phyloP scores from a whole-genome alignment of 2,797 vertebrate genomes.

The Falco columbarius region DNA sequence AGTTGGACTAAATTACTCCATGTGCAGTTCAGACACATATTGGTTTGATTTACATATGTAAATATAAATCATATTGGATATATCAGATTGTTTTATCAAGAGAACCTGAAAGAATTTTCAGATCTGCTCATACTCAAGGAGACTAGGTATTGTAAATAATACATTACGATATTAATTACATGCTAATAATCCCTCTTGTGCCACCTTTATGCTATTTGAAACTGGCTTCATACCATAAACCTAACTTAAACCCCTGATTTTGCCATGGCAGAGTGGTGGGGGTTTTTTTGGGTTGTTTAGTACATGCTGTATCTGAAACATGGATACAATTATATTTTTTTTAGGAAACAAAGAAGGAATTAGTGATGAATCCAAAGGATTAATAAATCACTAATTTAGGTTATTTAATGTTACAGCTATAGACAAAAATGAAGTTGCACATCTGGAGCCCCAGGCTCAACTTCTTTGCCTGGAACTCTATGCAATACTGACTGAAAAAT shows the following conservation, averaged over 20 bases:
- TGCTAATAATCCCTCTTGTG: not conserved
- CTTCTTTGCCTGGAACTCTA: not conserved
- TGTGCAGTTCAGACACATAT: slow-evolving; percentile 25
- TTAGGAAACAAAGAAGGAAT: not conserved
- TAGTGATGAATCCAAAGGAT: not conserved
- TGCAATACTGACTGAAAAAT: not conserved
- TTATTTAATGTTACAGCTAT: not conserved
- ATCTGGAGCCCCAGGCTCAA: not conserved
- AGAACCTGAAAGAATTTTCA: slow-evolving; percentile 21
- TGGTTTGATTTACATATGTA: slow-evolving; percentile 55
- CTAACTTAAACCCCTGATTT: not conserved
- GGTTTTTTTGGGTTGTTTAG: not conserved
- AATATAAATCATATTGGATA: slow-evolving; percentile 24
- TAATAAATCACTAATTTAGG: not conserved
- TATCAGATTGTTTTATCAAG: slow-evolving; percentile 52
- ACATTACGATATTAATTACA: slow-evolving; percentile 26
- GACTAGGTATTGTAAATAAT: slow-evolving; percentile 25
- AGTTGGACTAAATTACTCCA: not conserved
- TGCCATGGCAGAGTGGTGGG: not conserved
- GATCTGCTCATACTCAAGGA: slow-evolving; percentile 45
- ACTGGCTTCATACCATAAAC: not conserved
- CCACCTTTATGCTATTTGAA: not conserved
- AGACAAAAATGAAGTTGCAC: not conserved
- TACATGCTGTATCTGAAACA: not conserved
- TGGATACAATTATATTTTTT: not conserved